phyloP scores from a whole-genome alignment of 2,888 invertebrate genomes.

The Drosophila yooni region DNA sequence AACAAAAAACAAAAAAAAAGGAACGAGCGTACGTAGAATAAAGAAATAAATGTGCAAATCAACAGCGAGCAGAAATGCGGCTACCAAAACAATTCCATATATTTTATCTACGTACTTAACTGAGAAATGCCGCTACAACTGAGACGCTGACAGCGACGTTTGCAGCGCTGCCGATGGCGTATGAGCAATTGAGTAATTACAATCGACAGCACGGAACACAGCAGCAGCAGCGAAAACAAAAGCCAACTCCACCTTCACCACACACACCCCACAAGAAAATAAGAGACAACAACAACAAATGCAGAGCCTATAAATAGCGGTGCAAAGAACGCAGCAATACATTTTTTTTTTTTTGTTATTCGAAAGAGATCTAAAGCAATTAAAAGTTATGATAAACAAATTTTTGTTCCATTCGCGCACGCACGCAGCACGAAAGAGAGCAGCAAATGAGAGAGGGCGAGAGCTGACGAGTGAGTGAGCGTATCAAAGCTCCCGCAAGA shows the following conservation, averaged over 20 bases:
- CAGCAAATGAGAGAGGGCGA: constrained; percentile 12
- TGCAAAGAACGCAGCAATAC: constrained; percentile 43
- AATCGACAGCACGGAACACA: constrained; percentile 46
- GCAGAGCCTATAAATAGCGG: constrained; percentile 60
- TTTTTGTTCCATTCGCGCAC: constrained; percentile 34
- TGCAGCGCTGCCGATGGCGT: constrained; percentile 58
- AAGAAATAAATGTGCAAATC: constrained; percentile 55
- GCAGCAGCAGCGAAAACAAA: constrained; percentile 31
- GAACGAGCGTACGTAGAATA: constrained; percentile 38
- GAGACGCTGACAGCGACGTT: constrained; percentile 22
- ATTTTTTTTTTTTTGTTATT: constrained; percentile 31
- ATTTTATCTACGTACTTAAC: constrained; percentile 67
- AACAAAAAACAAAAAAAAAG: constrained; percentile 7
- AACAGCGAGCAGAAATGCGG: constrained; percentile 50
- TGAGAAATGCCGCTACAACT: constrained; percentile 49
- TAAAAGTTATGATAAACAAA: constrained; percentile 77
- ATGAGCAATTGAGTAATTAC: constrained; percentile 80
- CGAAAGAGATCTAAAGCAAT: constrained; percentile 72
- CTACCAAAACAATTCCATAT: constrained; percentile 70
- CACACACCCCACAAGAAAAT: constrained; percentile 6
- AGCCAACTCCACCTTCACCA: constrained; percentile 24
- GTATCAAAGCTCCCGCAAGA: constrained; percentile 11
- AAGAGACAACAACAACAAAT: constrained; percentile 54
- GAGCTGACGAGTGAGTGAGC: constrained; percentile 2
- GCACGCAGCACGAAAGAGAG: constrained; percentile 21